Conservation (phyloP, 1,140 invertebrate genomes). For the Asobara japonica region DNA sequence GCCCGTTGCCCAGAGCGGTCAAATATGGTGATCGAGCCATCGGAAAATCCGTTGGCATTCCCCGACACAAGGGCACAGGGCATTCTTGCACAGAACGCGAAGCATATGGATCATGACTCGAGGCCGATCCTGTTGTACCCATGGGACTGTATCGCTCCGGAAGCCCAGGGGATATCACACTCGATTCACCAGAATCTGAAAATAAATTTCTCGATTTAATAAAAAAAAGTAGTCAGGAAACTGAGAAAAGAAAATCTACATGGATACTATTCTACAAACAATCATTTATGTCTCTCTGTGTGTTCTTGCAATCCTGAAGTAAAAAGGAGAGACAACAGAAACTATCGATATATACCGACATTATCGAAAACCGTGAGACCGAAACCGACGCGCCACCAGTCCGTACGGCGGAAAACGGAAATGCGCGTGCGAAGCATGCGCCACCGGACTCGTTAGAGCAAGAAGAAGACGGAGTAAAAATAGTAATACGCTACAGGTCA, state of each 20-base stretch:
- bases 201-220: conserved; percentile 17
- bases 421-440: too few species aligned
- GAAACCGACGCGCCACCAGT: too few species aligned
- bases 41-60: conserved; percentile 57
- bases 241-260: background rate
- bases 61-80: conserved; percentile 58
- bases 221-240: background rate
- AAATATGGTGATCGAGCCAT: conserved; percentile 60
- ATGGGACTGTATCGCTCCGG: conserved; percentile 64
- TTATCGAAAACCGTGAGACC: too few species aligned
- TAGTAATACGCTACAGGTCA: too few species aligned
- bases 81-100: conserved; percentile 59
- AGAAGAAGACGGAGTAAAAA: too few species aligned
- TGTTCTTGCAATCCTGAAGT: too few species aligned
- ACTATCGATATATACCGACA: too few species aligned
- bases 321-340: too few species aligned
- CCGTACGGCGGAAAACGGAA: too few species aligned
- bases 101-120: conserved; percentile 60
- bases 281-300: too few species aligned
- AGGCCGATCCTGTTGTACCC: conserved; percentile 56
- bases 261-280: too few species aligned
- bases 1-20: conserved; percentile 60
- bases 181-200: conserved; percentile 62
- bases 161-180: conserved; percentile 63
- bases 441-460: too few species aligned